These are phyloP conservation scores for Drosophila kuntzei DNA, from an alignment of 2,888 invertebrate genomes.

Conservation along the genomic window DNA sequence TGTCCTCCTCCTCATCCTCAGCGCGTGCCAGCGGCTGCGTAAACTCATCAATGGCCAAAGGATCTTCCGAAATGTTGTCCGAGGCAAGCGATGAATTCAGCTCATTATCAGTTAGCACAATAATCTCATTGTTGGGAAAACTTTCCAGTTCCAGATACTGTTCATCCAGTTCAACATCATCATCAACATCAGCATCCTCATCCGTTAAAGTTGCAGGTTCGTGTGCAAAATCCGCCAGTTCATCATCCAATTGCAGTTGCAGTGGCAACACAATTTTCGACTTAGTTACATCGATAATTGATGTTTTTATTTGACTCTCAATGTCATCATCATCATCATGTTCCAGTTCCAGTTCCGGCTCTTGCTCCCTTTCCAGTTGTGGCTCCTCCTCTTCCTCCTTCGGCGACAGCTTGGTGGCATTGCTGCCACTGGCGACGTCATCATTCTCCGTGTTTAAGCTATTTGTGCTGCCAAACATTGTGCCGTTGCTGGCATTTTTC, in stretches of 20 bases:
- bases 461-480: conserved; percentile 80
- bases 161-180: conserved; percentile 62
- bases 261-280: conserved; percentile 49
- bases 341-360: conserved; percentile 1
- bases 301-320: conserved; percentile 80
- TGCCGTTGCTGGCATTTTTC: conserved; percentile 84
- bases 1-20: conserved; percentile 49
- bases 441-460: conserved; percentile 37
- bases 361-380: conserved; percentile 1
- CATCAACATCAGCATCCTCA: conserved; percentile 29
- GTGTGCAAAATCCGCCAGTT: conserved; percentile 69
- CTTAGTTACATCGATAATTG: conserved; percentile 71
- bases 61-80: conserved; percentile 84
- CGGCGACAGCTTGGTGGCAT: background rate
- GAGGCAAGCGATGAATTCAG: conserved; percentile 78
- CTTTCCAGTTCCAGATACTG: conserved; percentile 73
- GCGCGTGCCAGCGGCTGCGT: conserved; percentile 48
- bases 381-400: background rate
- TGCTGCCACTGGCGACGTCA: conserved; percentile 24
- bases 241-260: conserved; percentile 63
- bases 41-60: conserved; percentile 84
- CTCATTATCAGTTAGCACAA: conserved; percentile 78
- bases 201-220: conserved; percentile 39
- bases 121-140: conserved; percentile 78
- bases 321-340: conserved; percentile 67